phyloP scores from a whole-genome alignment of 2,888 invertebrate genomes.

The Leptopilina drosophilae region DNA sequence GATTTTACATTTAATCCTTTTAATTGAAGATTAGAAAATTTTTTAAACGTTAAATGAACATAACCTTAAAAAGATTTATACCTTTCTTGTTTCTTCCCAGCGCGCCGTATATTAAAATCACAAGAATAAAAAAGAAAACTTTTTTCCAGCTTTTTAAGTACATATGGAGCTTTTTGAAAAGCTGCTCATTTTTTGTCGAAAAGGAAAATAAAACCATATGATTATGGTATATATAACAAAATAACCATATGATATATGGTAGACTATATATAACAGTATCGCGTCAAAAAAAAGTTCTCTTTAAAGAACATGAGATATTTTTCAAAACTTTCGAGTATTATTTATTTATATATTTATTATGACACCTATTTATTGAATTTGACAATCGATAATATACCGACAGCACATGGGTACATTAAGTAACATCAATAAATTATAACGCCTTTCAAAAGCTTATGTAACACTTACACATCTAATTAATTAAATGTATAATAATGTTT shows the following conservation, averaged over 20 bases:
- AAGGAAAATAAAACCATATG: background rate
- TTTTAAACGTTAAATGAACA: no score
- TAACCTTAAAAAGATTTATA: no score
- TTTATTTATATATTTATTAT: background rate
- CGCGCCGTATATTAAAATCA: no score
- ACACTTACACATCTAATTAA: slow-evolving; percentile 41
- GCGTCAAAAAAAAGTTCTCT: slow-evolving; percentile 19
- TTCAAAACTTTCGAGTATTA: slow-evolving; percentile 16
- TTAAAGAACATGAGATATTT: background rate
- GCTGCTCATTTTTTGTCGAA: background rate
- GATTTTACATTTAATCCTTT: no score
- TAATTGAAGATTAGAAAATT: no score
- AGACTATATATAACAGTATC: slow-evolving; percentile 24
- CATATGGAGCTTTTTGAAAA: no score
- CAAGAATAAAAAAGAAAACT: no score
- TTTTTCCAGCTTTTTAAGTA: no score
- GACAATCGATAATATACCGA: slow-evolving; percentile 39
- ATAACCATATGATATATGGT: background rate
- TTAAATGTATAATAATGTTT: slow-evolving; percentile 7
- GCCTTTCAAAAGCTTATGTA: slow-evolving; percentile 32
- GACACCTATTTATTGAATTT: slow-evolving; percentile 30
- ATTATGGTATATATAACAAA: no score
- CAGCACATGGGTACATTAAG: slow-evolving; percentile 28
- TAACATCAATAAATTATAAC: slow-evolving; percentile 41
- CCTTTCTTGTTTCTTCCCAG: no score